Conservation (phyloP, 1,140 invertebrate genomes). For the Drosophila carrolli region DNA sequence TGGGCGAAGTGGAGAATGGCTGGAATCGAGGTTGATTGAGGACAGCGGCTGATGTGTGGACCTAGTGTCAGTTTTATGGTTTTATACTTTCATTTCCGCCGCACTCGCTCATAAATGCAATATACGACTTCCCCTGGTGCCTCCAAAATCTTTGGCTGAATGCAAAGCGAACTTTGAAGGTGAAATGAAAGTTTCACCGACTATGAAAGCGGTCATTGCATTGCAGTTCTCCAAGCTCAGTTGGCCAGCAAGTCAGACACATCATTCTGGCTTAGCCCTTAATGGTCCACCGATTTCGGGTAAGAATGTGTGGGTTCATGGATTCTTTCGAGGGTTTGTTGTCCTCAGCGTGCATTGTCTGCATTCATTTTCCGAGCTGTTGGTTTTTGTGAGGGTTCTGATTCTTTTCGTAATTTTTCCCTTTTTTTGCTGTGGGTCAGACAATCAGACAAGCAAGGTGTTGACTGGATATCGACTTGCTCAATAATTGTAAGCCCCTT, state of each 20-base stretch:
- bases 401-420: conserved; percentile 2
- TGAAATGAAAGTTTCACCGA: conserved; percentile 68
- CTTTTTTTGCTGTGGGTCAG: conserved; percentile 13
- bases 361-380: conserved; percentile 70
- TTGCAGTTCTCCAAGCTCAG: conserved; percentile 25
- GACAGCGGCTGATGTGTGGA: conserved; percentile 4
- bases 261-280: conserved; percentile 75
- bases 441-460: conserved; percentile 4
- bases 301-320: conserved; percentile 13
- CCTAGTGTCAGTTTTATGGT: conserved; percentile 63
- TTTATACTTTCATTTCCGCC: conserved; percentile 79
- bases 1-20: conserved; percentile 11
- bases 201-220: conserved; percentile 64
- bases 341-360: conserved; percentile 60
- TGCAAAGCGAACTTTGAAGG: conserved; percentile 59
- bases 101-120: conserved; percentile 65
- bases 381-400: conserved; percentile 51
- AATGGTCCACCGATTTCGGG: conserved; percentile 42
- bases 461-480: neutral
- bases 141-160: conserved; percentile 34
- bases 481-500: conserved; percentile 1
- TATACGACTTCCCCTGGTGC: conserved; percentile 58
- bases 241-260: conserved; percentile 67
- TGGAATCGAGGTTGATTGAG: conserved; percentile 16
- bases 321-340: conserved; percentile 20